A percentile compares a stretch with the other conserved stretches of the same genome.
These are phyloP conservation scores for Cryptus armator DNA, from an alignment of 2,888 invertebrate species.

Conservation along the genomic window DNA sequence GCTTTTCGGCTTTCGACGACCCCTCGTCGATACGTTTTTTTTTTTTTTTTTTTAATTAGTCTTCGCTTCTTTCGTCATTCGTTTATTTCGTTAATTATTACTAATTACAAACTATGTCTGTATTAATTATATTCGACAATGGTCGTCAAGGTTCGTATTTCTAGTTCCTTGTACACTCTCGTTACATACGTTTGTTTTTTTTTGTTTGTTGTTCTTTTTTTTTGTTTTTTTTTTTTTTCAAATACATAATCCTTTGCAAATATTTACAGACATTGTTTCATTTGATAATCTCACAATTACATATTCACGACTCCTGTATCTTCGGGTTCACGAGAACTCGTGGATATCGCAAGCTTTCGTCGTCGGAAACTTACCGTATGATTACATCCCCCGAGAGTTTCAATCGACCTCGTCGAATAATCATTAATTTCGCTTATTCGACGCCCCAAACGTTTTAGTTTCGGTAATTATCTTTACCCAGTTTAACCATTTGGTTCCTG, in stretches of 20 bases:
- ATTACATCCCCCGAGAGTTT: neutral
- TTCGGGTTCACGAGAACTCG: neutral
- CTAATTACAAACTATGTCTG: neutral
- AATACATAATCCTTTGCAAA: neutral
- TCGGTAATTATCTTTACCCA: neutral
- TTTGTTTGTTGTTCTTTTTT: neutral
- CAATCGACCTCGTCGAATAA: neutral
- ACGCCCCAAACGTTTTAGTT: neutral
- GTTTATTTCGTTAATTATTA: conserved; percentile 12
- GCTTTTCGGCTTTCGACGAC: neutral
- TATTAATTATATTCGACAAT: conserved; percentile 14
- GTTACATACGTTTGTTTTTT: neutral
- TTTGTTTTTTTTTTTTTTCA: neutral
- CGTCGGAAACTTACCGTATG: neutral
- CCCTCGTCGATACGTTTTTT: neutral
- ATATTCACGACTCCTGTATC: neutral
- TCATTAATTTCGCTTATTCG: neutral
- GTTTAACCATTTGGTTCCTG: neutral
- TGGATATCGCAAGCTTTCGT: neutral
- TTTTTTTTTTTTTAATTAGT: neutral
- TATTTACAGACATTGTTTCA: neutral
- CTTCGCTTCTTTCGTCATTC: neutral
- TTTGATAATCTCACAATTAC: neutral
- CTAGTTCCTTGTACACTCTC: conserved; percentile 16
- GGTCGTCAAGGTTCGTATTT: conserved; percentile 3